Percentiles rank a stretch among this genome's conserved stretches.
These are phyloP conservation scores for Eurytoma adleriae DNA, from an alignment of 2,888 invertebrate genomes.

Conservation along the genomic window DNA sequence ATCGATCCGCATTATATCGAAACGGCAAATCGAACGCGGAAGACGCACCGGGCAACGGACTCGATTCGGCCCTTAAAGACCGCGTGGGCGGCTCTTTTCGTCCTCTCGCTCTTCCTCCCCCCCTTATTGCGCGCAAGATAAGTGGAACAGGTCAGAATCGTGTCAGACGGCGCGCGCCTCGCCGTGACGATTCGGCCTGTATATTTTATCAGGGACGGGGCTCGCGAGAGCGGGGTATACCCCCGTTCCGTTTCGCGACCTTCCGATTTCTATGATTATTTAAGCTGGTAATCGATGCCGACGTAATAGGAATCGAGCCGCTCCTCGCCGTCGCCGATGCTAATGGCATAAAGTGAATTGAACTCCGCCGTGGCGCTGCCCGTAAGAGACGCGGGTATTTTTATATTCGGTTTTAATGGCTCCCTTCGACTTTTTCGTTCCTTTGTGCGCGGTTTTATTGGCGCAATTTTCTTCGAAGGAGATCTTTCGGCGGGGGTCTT, in stretches of 20 bases:
- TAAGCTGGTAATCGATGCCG: slow-evolving; percentile 47
- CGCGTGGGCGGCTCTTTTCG: not conserved
- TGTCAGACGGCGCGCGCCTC: slow-evolving; percentile 45
- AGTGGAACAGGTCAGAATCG: slow-evolving; percentile 57
- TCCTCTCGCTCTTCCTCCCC: not conserved
- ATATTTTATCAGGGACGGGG: slow-evolving; percentile 53
- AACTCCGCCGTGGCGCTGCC: not conserved
- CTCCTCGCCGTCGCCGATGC: slow-evolving; percentile 2
- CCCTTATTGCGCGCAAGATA: slow-evolving; percentile 12
- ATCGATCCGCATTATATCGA: slow-evolving; percentile 39
- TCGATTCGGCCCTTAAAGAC: not conserved
- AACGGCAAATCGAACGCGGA: slow-evolving; percentile 10
- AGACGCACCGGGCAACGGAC: not conserved
- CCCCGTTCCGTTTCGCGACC: slow-evolving; percentile 23
- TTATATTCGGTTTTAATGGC: not conserved
- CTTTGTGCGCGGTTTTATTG: too few relatives aligned
- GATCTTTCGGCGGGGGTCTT: too few relatives aligned
- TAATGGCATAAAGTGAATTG: slow-evolving; percentile 43
- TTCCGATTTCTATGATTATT: slow-evolving; percentile 51
- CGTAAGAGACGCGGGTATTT: slow-evolving; percentile 21
- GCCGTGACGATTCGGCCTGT: slow-evolving; percentile 27
- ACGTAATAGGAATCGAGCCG: slow-evolving; percentile 44
- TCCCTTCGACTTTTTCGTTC: too few relatives aligned
- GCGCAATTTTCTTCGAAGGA: too few relatives aligned
- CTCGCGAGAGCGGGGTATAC: not conserved